phyloP scores from a whole-genome alignment of 2,888 invertebrate species.

The Hemithea aestivaria region DNA sequence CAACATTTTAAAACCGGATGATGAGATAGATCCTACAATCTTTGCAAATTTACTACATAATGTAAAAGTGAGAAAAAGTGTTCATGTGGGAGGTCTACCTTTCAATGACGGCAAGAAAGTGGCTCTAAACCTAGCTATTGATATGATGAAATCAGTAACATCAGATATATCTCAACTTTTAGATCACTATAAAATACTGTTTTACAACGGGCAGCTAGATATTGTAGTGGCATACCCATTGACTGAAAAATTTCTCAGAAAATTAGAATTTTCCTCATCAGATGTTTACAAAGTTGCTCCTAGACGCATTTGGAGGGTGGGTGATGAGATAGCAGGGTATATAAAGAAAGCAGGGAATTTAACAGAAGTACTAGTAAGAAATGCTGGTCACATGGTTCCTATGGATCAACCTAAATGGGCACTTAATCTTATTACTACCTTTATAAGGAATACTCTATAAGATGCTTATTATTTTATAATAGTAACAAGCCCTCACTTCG shows the following conservation, averaged over 20 bases:
- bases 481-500: too few species aligned
- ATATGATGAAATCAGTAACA: slow-evolving; percentile 80
- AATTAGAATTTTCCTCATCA: slow-evolving; percentile 82
- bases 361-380: slow-evolving; percentile 84
- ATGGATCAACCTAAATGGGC: slow-evolving; percentile 80
- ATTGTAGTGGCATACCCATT: slow-evolving; percentile 80
- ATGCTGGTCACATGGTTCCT: slow-evolving; percentile 88
- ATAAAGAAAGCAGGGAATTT: slow-evolving; percentile 84
- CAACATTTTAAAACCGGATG: slow-evolving; percentile 80
- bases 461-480: slow-evolving; percentile 13
- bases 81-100: slow-evolving; percentile 81
- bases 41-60: slow-evolving; percentile 51
- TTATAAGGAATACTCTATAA: slow-evolving; percentile 51
- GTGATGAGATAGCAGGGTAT: slow-evolving; percentile 84
- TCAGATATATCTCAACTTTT: slow-evolving; percentile 60
- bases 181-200: slow-evolving; percentile 73
- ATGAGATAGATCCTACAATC: slow-evolving; percentile 62
- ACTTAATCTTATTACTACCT: slow-evolving; percentile 75
- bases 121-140: slow-evolving; percentile 69
- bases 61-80: slow-evolving; percentile 63
- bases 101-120: slow-evolving; percentile 72
- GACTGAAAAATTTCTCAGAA: slow-evolving; percentile 82
- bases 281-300: slow-evolving; percentile 80
- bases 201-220: slow-evolving; percentile 84
- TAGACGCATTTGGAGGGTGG: slow-evolving; percentile 83